Percentiles rank a stretch among this genome's conserved stretches.
Evolutionary conservation across 2,113 vertebrate genomes (phyloP).

Genomic region (Calonectris borealis): DNA sequence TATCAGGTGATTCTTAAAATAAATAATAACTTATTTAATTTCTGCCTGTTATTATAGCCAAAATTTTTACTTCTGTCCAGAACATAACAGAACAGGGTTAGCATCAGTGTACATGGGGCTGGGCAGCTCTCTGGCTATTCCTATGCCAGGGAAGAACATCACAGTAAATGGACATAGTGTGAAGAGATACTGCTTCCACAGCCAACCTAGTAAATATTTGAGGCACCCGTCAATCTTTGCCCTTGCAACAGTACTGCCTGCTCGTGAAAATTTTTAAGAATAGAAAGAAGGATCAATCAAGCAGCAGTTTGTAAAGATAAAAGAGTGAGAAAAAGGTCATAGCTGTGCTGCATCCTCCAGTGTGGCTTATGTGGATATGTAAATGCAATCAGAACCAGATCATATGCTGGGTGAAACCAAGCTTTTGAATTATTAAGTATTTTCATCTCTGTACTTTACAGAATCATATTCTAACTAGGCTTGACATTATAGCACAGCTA

Average conservation of each 20-base stretch:
- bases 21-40: not conserved
- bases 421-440: not conserved
- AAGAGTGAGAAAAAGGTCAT: not conserved
- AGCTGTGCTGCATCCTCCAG: not conserved
- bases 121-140: not conserved
- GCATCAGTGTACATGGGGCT: not conserved
- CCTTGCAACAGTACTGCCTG: not conserved
- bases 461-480: not conserved
- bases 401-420: not conserved
- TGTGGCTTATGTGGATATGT: not conserved
- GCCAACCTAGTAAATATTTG: not conserved
- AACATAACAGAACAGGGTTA: not conserved
- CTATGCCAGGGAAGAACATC: not conserved
- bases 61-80: not conserved
- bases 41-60: not conserved
- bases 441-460: not conserved
- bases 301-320: not conserved
- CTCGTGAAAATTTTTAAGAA: not conserved
- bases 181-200: not conserved
- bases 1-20: not conserved
- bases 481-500: not conserved
- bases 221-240: not conserved
- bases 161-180: not conserved
- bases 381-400: not conserved
- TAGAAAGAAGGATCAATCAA: not conserved